A percentile compares a stretch with the other conserved stretches of the same genome.
These are phyloP conservation scores for Hypomecis atomaria DNA, from an alignment of 2,888 invertebrate genomes.

Conservation along the genomic window DNA sequence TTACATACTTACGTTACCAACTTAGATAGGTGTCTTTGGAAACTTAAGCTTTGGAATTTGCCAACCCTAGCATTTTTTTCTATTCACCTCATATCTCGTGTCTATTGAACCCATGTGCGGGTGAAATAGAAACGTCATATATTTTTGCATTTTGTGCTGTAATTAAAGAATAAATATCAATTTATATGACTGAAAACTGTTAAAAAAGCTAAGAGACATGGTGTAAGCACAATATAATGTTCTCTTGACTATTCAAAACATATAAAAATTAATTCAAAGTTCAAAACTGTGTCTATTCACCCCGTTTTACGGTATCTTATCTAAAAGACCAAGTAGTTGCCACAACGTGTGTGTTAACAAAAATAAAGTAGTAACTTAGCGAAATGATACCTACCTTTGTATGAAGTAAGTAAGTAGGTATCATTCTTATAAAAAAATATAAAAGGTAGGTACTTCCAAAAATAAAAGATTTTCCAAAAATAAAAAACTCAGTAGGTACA, in stretches of 20 bases:
- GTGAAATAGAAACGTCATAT: conserved; percentile 30
- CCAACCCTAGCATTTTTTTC: conserved; percentile 1
- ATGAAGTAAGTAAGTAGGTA: too few relatives aligned
- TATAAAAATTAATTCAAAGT: conserved; percentile 27
- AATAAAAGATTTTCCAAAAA: too few relatives aligned
- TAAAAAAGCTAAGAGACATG: conserved; percentile 29
- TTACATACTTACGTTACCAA: not conserved
- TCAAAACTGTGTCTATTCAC: conserved; percentile 26
- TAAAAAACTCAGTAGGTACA: too few relatives aligned
- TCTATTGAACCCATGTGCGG: conserved; percentile 32
- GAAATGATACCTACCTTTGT: too few relatives aligned
- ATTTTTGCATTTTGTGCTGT: conserved; percentile 34
- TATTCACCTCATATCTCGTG: not conserved
- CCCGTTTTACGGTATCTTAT: conserved; percentile 16
- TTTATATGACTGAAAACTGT: conserved; percentile 29
- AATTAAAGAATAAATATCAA: conserved; percentile 27
- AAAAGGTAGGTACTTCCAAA: too few relatives aligned
- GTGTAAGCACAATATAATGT: conserved; percentile 25
- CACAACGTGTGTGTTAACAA: too few relatives aligned
- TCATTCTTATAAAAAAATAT: too few relatives aligned
- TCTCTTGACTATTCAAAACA: conserved; percentile 26
- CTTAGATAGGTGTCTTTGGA: not conserved
- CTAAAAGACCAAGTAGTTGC: too few relatives aligned
- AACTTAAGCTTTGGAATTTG: not conserved
- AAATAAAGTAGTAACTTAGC: too few relatives aligned